Evolutionary conservation across 2,797 vertebrate genomes (phyloP).

Genomic region (Cyclopterus lumpus): DNA sequence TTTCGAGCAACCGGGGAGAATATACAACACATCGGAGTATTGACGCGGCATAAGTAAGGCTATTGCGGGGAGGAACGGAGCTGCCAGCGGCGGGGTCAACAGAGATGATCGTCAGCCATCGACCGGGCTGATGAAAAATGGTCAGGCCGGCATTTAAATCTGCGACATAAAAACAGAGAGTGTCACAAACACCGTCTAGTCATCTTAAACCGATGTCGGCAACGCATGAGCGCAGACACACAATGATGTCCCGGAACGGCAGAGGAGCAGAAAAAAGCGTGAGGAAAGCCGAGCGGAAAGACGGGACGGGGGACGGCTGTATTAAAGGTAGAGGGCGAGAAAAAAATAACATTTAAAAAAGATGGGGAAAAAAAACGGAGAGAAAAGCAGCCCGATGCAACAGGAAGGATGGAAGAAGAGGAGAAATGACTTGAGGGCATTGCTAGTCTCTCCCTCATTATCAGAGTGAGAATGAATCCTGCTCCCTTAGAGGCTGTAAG

Average conservation of each 20-base stretch:
- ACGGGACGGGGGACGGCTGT: slow-evolving; percentile 24
- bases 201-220: slow-evolving; percentile 36
- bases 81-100: slow-evolving; percentile 54
- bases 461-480: slow-evolving; percentile 85
- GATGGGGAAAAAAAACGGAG: slow-evolving; percentile 20
- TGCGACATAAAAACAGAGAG: slow-evolving; percentile 48
- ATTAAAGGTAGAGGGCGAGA: slow-evolving; percentile 40
- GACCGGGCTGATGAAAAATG: slow-evolving; percentile 67
- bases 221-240: slow-evolving; percentile 14
- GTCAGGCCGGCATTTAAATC: slow-evolving; percentile 59
- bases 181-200: slow-evolving; percentile 44
- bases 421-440: slow-evolving; percentile 87
- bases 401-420: slow-evolving; percentile 75
- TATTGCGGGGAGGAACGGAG: slow-evolving; percentile 66
- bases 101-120: slow-evolving; percentile 63
- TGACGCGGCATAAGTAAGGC: slow-evolving; percentile 65
- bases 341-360: not conserved
- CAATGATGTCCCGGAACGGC: slow-evolving; percentile 12
- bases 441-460: slow-evolving; percentile 87
- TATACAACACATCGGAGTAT: slow-evolving; percentile 66
- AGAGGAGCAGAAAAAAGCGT: not conserved
- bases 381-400: slow-evolving; percentile 63
- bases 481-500: slow-evolving; percentile 81
- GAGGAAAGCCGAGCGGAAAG: not conserved
- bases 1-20: slow-evolving; percentile 64